Evolutionary conservation across 2,113 vertebrate genomes (phyloP), one percentile per base, ranked within the genome.

Genomic region (Ptilonorhynchus violaceus): DNA sequence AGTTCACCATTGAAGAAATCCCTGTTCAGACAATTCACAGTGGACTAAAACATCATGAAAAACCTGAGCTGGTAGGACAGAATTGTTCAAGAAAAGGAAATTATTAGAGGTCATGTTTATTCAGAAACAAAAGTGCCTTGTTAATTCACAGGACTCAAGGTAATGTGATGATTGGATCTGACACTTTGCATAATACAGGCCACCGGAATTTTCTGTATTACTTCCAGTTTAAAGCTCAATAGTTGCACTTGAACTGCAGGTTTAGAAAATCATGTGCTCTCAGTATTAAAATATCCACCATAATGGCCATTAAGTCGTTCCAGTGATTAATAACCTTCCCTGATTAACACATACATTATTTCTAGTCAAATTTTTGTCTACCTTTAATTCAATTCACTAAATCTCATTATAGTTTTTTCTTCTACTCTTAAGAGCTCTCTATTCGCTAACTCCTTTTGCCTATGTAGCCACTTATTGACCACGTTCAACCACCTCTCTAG

Each of bases 141-240:
- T 84, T 93, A 95, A 94, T 84, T 88, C 88, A 52, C 23, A 44
- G 50, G 69, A 75, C n/a, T 86, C 6, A 1, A 72, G 84, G 55
- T 33, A 87, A 27, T 60, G 84, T n/a, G 53, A 85, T 89, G 53
- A 85, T 96, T 78, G 89, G 58, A 95, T 85, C 89, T 63, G 70
- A 88, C 93, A 85, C 84, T 92, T 82, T 78, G 74, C 87, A 92
- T 91, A 94, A 94, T 49, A 75, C 10, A 88, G 73, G 53, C 66
- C 66, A 73, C 74, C 1, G 0, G 78, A 96, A 89, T 91, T 68
- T 82, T 85, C 89, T 82, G 53, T 85, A 66, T 88, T 85, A 49
- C 66, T 89, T 95, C 83, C 94, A 96, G 89, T 69, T 94, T 96
- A 89, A 94, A 94, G 58, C 92, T 93, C 87, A 89, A 44, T 37